Conservation (phyloP, 2,888 invertebrate genomes). For the Ophion costatus region DNA sequence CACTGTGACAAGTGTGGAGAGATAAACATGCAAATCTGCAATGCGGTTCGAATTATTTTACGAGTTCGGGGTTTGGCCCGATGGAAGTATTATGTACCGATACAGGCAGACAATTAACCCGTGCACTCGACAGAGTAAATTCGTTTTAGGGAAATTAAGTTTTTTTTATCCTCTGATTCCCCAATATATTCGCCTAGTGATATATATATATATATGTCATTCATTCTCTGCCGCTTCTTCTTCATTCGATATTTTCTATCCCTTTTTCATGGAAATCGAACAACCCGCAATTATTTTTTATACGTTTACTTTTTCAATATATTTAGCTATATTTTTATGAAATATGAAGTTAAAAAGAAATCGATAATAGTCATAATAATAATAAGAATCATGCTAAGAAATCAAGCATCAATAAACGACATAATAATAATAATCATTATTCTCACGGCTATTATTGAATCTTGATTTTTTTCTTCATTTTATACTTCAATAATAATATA, state of each 20-base stretch:
- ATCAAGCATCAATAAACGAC: too few species aligned
- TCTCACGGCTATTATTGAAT: not conserved
- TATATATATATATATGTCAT: too few species aligned
- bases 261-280: too few species aligned
- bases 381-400: not conserved
- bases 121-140: not conserved
- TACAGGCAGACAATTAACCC: not conserved
- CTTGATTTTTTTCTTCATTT: not conserved
- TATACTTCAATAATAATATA: not conserved
- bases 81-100: slow-evolving; percentile 28
- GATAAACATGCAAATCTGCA: slow-evolving; percentile 77
- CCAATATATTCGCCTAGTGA: too few species aligned
- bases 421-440: not conserved
- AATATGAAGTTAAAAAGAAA: not conserved
- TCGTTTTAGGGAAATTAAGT: not conserved
- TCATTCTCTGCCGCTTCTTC: too few species aligned
- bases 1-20: slow-evolving; percentile 17
- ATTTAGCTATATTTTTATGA: too few species aligned
- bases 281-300: too few species aligned
- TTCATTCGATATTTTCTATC: too few species aligned
- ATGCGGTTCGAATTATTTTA: slow-evolving; percentile 71
- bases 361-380: not conserved
- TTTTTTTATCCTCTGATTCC: not conserved
- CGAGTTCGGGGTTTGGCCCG: slow-evolving; percentile 8
- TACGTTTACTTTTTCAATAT: too few species aligned